Conservation (phyloP, 2,888 invertebrate species). For the Plutella xylostella region DNA sequence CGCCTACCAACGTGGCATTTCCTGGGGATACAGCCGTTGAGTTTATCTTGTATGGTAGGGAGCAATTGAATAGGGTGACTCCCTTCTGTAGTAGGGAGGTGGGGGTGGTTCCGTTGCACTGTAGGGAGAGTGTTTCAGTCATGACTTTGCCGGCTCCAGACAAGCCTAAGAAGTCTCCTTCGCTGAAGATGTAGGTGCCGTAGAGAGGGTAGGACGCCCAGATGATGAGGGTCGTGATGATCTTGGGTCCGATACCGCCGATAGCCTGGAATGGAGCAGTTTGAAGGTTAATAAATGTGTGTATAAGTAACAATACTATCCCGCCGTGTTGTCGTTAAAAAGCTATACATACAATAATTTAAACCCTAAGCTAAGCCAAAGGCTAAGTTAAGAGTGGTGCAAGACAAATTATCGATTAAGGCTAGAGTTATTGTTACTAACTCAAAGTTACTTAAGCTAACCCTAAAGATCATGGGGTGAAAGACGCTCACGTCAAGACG, state of each 20-base stretch:
- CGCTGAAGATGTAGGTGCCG: constrained; percentile 74
- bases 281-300: no score
- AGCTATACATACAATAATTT: no score
- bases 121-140: constrained; percentile 2
- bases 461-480: no score
- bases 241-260: constrained; percentile 82
- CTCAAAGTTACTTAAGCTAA: no score
- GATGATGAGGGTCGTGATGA: constrained; percentile 78
- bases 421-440: no score
- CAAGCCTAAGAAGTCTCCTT: constrained; percentile 19
- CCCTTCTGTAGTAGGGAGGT: constrained; percentile 13
- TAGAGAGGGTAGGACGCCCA: constrained; percentile 81
- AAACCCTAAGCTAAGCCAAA: background rate
- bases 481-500: no score
- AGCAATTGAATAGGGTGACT: no score
- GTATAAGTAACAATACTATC: background rate
- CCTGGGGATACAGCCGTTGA: no score
- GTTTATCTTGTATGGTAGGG: background rate
- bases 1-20: constrained; percentile 18
- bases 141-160: background rate
- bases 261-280: constrained; percentile 65
- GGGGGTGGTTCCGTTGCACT: background rate
- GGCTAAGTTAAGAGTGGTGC: no score
- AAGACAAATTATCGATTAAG: no score
- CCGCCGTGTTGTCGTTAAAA: background rate